phyloP scores from a whole-genome alignment of 2,113 vertebrate species.

The Mandrillus leucophaeus region DNA sequence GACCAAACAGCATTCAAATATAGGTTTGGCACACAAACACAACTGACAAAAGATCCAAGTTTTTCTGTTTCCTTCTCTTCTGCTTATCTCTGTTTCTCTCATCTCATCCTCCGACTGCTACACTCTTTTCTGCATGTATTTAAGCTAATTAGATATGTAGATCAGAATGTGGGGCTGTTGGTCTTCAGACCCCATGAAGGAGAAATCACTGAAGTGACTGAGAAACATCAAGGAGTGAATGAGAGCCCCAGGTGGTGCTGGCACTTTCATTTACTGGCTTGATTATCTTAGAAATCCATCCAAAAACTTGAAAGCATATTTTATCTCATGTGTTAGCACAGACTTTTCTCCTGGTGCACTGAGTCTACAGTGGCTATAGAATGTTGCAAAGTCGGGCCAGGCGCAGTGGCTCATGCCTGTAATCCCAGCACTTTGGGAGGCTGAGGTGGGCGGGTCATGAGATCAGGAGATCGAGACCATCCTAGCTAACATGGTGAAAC shows the following conservation, averaged over 20 bases:
- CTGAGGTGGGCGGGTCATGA: too few relatives aligned
- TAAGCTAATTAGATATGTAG: not conserved
- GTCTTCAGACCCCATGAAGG: not conserved
- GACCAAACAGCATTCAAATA: constrained; percentile 51
- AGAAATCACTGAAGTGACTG: not conserved
- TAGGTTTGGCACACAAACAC: constrained; percentile 25
- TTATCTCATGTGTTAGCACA: not conserved
- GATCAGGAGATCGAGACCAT: too few relatives aligned
- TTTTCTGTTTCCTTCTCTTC: not conserved
- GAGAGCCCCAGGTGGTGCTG: not conserved
- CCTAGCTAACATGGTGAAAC: too few relatives aligned
- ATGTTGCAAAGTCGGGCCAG: too few relatives aligned
- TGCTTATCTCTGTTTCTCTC: constrained; percentile 20
- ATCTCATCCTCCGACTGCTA: not conserved
- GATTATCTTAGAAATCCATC: not conserved
- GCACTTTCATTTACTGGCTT: not conserved
- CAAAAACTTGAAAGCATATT: not conserved
- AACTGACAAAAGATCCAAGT: not conserved
- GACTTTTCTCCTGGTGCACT: not conserved
- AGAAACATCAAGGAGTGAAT: not conserved
- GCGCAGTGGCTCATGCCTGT: too few relatives aligned
- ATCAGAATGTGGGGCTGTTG: not conserved
- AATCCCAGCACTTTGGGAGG: too few relatives aligned
- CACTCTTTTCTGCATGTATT: not conserved
- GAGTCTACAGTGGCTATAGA: not conserved